Evolutionary conservation across 2,797 vertebrate genomes (phyloP).

Genomic region (Anguilla obscura): DNA sequence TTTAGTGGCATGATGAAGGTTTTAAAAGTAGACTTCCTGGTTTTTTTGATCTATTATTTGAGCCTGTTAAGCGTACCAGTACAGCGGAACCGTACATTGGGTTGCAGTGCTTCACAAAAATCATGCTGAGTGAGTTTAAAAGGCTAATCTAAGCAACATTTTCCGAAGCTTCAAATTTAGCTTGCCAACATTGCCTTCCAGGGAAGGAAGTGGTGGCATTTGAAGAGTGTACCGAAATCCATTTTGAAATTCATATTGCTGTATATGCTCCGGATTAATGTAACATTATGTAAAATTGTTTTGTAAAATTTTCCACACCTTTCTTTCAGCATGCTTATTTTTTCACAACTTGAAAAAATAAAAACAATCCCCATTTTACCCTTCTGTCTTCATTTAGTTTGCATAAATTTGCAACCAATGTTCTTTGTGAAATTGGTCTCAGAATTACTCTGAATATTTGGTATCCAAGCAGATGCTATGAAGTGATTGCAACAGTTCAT

Average conservation of each 20-base stretch:
- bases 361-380: neutral
- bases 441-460: neutral
- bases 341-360: neutral
- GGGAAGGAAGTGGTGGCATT: conserved; percentile 45
- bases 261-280: neutral
- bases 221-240: conserved; percentile 46
- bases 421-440: neutral
- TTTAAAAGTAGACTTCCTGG: conserved; percentile 69
- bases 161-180: conserved; percentile 60
- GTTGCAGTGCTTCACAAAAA: conserved; percentile 39
- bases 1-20: conserved; percentile 69
- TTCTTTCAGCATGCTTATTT: neutral
- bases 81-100: conserved; percentile 52
- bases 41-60: conserved; percentile 62
- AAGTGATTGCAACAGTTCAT: conserved; percentile 3
- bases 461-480: neutral
- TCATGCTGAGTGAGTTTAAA: conserved; percentile 50
- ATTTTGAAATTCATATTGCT: neutral
- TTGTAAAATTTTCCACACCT: neutral
- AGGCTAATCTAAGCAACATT: conserved; percentile 55
- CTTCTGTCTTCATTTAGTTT: neutral
- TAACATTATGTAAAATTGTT: neutral
- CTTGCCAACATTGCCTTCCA: conserved; percentile 63
- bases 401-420: neutral
- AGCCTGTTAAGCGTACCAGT: conserved; percentile 55